Conservation (phyloP, 2,797 vertebrate species). For the Malacoctenus gilli region DNA sequence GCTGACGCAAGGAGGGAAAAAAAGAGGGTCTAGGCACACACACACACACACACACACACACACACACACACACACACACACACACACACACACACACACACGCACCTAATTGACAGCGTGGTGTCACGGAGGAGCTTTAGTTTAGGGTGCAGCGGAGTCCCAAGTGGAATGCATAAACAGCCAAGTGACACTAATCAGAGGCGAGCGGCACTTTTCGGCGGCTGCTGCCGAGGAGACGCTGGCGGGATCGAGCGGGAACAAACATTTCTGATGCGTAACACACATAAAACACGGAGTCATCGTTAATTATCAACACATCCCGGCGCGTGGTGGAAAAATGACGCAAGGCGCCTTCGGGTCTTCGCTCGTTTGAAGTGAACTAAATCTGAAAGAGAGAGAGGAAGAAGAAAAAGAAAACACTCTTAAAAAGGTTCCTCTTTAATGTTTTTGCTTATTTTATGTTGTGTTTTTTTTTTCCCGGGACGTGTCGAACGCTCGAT, state of each 20-base stretch:
- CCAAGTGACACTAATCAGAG: slow-evolving; percentile 49
- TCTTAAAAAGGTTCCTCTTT: neutral
- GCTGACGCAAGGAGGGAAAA: slow-evolving; percentile 23
- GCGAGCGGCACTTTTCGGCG: no score
- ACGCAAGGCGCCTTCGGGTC: slow-evolving; percentile 1
- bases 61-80: no score
- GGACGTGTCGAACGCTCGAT: neutral
- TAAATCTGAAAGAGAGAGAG: no score
- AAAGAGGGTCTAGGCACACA: no score
- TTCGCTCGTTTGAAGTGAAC: slow-evolving; percentile 19
- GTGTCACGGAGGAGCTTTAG: slow-evolving; percentile 46
- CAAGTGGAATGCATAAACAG: slow-evolving; percentile 52
- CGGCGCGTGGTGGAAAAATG: no score
- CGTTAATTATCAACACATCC: slow-evolving; percentile 33
- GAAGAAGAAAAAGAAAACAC: neutral
- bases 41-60: no score
- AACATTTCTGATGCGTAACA: slow-evolving; percentile 17
- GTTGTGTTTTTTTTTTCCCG: no score
- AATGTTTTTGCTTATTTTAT: slow-evolving; percentile 21
- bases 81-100: no score
- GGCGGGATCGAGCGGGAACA: slow-evolving; percentile 18
- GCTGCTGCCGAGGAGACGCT: no score
- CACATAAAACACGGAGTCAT: slow-evolving; percentile 26
- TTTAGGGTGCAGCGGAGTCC: slow-evolving; percentile 47
- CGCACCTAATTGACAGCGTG: slow-evolving; percentile 65